These are phyloP conservation scores for Anoncus sp. DNA, from an alignment of 2,888 invertebrate species.

Conservation along the genomic window DNA sequence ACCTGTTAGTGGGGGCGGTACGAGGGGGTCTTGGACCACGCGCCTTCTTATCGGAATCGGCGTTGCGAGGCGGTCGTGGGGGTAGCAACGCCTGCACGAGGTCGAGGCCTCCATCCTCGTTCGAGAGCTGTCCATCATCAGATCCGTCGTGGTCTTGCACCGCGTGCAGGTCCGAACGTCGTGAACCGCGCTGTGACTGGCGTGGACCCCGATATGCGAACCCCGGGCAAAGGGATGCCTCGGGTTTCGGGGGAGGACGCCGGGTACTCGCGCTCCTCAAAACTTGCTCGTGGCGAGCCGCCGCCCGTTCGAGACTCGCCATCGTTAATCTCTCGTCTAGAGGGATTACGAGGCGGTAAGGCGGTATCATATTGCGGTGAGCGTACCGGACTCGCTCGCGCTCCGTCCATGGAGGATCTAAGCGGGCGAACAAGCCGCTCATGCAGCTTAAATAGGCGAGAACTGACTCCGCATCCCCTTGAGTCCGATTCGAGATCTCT, in stretches of 20 bases:
- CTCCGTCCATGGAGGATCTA: conserved; percentile 19
- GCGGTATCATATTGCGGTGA: conserved; percentile 33
- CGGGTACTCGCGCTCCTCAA: neutral
- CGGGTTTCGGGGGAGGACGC: conserved; percentile 9
- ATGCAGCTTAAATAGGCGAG: conserved; percentile 34
- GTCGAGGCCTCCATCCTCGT: too few relatives aligned
- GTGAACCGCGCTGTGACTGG: neutral
- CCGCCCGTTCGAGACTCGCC: conserved; percentile 6
- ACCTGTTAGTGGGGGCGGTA: too few relatives aligned
- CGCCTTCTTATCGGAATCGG: too few relatives aligned
- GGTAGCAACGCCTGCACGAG: too few relatives aligned
- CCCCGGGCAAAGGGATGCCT: conserved; percentile 37
- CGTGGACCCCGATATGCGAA: conserved; percentile 25
- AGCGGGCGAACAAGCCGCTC: conserved; percentile 29
- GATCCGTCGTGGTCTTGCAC: neutral
- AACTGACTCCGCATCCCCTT: conserved; percentile 25
- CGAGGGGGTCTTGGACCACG: too few relatives aligned
- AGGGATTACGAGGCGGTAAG: conserved; percentile 12
- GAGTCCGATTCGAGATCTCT: conserved; percentile 31
- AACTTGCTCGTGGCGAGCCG: conserved; percentile 17
- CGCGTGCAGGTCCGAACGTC: neutral
- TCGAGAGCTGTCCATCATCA: neutral
- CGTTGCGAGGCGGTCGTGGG: too few relatives aligned
- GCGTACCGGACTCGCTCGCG: conserved; percentile 26
- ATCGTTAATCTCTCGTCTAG: conserved; percentile 13